Base-by-base conservation (phyloP, 2,113 vertebrate genomes). In the Oryzias melastigma region DNA sequence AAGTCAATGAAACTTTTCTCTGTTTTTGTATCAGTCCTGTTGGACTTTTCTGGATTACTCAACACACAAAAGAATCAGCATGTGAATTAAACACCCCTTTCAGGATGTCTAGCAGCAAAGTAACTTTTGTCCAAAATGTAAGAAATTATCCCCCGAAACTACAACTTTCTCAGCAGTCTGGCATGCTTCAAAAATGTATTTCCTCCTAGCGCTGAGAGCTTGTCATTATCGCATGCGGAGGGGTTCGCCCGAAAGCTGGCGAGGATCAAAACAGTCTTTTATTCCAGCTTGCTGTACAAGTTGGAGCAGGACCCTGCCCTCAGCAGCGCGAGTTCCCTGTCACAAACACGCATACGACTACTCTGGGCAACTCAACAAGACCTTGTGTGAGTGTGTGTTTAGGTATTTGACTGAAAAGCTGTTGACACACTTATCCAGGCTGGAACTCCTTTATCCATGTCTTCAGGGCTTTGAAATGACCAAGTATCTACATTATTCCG, bases 181-280 rank as follows among this genome's bases (percentile, higher is more conserved):
- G 77, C 51, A 71, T 76, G 68, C 65, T 52, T 81, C 55, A 15
- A 71, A 85, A 82, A 74, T 62, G 12, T 52, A 57, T 85, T 89
- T 88, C 82, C 78, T 82, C 20, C 52, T 80, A 79, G 65, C 81
- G 82, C 80, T 63, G 52, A 76, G 63, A 88, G 73, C 79, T 80
- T 90, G 87, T 91, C 76, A 88, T 89, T 88, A 88, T 64, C 63
- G 68, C 60, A 68, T 81, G 80, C 53, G 58, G 75, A 86, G 79
- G 81, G 83, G 66, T 75, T 85, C 55, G 75, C 74, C 76, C 78
- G 67, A 24, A 70, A 83, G 71, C 68, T 49, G 64, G 55, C 0
- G 14, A 52, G 48, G 71, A 87, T 83, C 77, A 84, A 90, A 86
- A 86, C 86, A 89, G 65, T 55, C 68, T 86, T 89, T 86, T 81